Percentiles rank a stretch among this genome's conserved stretches.
Conservation (phyloP, 2,113 vertebrate species). For the Callionymus lyra region DNA sequence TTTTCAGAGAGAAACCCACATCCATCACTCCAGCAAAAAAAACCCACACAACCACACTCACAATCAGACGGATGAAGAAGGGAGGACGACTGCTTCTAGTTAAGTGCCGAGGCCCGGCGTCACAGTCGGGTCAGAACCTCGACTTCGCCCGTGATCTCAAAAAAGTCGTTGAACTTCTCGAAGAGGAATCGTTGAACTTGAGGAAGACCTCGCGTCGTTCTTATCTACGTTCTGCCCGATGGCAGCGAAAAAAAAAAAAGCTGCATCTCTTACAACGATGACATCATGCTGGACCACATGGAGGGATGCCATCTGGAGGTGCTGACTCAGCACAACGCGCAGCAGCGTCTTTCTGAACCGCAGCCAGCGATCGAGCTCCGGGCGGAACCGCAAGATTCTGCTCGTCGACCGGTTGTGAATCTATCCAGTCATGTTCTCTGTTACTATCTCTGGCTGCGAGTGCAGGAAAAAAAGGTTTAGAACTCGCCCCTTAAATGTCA, state of each 20-base stretch:
- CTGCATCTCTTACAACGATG: slow-evolving; percentile 6
- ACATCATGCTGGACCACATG: slow-evolving; percentile 45
- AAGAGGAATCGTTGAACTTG: neutral
- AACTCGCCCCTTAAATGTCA: too few species aligned
- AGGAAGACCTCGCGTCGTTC: slow-evolving; percentile 6
- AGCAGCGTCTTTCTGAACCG: neutral
- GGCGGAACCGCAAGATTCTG: neutral
- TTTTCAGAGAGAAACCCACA: slow-evolving; percentile 56
- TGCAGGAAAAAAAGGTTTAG: too few species aligned
- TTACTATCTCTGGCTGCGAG: too few species aligned
- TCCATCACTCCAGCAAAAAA: slow-evolving; percentile 48
- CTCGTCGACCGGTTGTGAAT: neutral
- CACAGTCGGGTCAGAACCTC: slow-evolving; percentile 10
- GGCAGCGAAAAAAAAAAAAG: slow-evolving; percentile 35
- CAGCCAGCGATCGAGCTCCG: neutral
- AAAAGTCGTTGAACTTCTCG: neutral
- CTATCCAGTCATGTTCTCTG: too few species aligned
- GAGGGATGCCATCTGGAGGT: slow-evolving; percentile 52
- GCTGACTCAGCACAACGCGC: slow-evolving; percentile 53
- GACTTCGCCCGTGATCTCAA: neutral
- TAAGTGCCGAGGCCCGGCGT: slow-evolving; percentile 35
- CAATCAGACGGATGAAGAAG: slow-evolving; percentile 6
- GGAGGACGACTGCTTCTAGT: slow-evolving; percentile 14
- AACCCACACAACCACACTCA: slow-evolving; percentile 19
- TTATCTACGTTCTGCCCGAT: neutral